Evolutionary conservation across 2,888 invertebrate species (phyloP).

Genomic region (Glaucopsyche alexis): DNA sequence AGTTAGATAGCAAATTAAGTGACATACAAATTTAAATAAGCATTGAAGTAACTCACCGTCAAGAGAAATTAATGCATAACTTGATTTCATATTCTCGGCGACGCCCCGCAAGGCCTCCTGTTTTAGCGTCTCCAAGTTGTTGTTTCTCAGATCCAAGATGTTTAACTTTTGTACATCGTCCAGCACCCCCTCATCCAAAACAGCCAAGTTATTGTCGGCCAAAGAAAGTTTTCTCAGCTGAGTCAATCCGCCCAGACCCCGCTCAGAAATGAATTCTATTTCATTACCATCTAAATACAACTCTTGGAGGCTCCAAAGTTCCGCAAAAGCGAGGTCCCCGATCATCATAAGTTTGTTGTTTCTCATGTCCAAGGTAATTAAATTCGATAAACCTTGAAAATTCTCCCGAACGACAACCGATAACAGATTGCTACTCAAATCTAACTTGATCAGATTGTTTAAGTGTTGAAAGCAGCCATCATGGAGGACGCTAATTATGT

Average conservation of each 20-base stretch:
- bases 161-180: constrained; percentile 85
- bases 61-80: constrained; percentile 85
- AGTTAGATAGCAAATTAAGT: no score
- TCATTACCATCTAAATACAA: constrained; percentile 85
- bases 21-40: constrained; percentile 13
- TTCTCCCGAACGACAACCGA: constrained; percentile 87
- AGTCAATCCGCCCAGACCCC: constrained; percentile 87
- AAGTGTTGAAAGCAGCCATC: constrained; percentile 90
- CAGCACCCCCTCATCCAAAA: constrained; percentile 85
- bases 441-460: constrained; percentile 87
- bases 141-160: constrained; percentile 88
- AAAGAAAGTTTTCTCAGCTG: constrained; percentile 86
- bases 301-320: constrained; percentile 87
- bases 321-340: constrained; percentile 89
- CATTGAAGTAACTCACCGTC: constrained; percentile 82
- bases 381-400: constrained; percentile 86
- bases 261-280: constrained; percentile 87
- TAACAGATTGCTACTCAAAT: constrained; percentile 88
- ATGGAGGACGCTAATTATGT: constrained; percentile 90
- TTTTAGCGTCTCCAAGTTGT: constrained; percentile 87
- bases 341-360: constrained; percentile 88
- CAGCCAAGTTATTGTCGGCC: constrained; percentile 86
- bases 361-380: constrained; percentile 86
- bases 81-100: constrained; percentile 85
- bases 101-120: constrained; percentile 86